phyloP scores from a whole-genome alignment of 2,888 invertebrate species.

The Lysandra coridon region DNA sequence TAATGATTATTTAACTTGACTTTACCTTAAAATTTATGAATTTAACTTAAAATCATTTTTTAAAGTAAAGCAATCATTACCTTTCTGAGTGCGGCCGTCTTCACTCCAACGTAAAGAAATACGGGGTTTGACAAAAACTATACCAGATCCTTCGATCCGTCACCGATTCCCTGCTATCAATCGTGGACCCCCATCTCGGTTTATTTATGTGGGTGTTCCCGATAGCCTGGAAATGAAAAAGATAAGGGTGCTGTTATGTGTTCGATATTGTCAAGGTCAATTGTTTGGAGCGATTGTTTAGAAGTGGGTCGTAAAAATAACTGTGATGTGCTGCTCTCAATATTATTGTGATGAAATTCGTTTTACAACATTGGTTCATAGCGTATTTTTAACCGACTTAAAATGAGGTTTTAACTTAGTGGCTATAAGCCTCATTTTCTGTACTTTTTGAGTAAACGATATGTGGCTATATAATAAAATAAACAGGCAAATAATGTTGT shows the following conservation, averaged over 20 bases:
- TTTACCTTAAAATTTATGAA: too few relatives aligned
- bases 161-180: conserved; percentile 71
- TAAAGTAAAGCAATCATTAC: background rate
- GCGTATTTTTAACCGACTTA: too few relatives aligned
- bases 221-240: conserved; percentile 66
- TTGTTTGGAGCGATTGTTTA: background rate
- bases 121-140: background rate
- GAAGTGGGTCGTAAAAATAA: background rate
- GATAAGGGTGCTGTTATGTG: conserved; percentile 48
- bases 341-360: too few relatives aligned
- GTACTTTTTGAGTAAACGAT: too few relatives aligned
- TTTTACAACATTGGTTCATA: too few relatives aligned
- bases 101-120: background rate
- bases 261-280: conserved; percentile 9
- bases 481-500: too few relatives aligned
- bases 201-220: conserved; percentile 69
- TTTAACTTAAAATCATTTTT: background rate
- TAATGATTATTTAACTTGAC: too few relatives aligned
- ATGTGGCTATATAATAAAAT: too few relatives aligned
- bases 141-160: background rate
- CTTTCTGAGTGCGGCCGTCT: too few relatives aligned
- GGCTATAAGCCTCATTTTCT: too few relatives aligned
- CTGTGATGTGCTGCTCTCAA: background rate
- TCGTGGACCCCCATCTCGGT: conserved; percentile 70
- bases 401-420: too few relatives aligned